Base-by-base conservation (phyloP, 53 echinoderm and acorn worm species). In the Stichopus horrens region DNA sequence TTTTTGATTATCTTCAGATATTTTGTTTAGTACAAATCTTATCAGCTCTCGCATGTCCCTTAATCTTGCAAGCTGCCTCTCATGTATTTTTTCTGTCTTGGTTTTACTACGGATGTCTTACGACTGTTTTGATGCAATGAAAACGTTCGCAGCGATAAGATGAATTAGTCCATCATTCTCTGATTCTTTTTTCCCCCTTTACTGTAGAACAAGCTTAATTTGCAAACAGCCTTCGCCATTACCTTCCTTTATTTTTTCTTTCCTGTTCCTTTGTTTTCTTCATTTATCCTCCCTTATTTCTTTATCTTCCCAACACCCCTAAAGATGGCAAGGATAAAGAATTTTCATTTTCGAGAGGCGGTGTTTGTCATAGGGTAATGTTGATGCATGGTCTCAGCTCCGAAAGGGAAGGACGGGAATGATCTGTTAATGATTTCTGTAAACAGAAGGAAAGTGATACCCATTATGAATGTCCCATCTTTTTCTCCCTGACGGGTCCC, bases 281-380 rank as follows among this genome's bases (percentile, higher is more conserved):
- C 37, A 37, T 37, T 37, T 37, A 1, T 37, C 37, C 37, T 2
- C 2, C 37, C 1, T 37, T 37, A 1, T 37, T 37, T 37, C 2
- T 37, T 37, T 37, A 37, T 37, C 37, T 37, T 37, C 37, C 37
- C 37, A 37, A 37, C 16, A 63, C 71, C 71, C 18, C 19, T 71
- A 71, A 71, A 71, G 19, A 71, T n/a, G 71, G 18, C 18, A 16
- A 71, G 16, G 7, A 20, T 71, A 18, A 71, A 37, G 37, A n/a
- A 16, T 71, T 71, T 57, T 81, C 58, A 81, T 81, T 81, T 10
- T 7, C 5, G 81, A 4, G 7, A 81, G 19, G 4, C 21, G 14
- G n/a, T 81, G 81, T 81, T 81, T 81, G 23, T n/a, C 18, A 14
- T 37, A 57, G 56, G 21, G 9, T 81, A 81, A 81, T 81, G 11